phyloP scores from a whole-genome alignment of 2,113 vertebrate species.

The Dendrocopos noguchii region DNA sequence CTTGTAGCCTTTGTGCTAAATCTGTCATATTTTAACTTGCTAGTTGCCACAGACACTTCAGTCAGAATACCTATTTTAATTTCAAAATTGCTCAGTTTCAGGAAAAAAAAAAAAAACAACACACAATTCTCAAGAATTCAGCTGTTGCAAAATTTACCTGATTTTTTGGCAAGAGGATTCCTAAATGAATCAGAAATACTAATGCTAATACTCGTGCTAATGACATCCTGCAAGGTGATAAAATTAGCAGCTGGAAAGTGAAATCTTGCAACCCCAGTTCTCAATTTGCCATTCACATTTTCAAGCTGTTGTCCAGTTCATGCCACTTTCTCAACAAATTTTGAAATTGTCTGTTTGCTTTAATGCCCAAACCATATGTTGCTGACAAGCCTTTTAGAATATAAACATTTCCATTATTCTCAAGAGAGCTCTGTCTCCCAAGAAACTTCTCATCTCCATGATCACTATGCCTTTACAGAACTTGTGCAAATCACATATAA shows the following conservation, averaged over 20 bases:
- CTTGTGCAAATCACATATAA: background rate
- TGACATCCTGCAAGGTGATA: conserved; percentile 30
- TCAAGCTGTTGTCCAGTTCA: conserved; percentile 4
- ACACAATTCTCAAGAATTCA: background rate
- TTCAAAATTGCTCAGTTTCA: background rate
- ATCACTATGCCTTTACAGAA: background rate
- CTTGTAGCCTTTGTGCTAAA: background rate
- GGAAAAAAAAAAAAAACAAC: conserved; percentile 9
- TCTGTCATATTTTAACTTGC: background rate
- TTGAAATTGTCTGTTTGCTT: background rate
- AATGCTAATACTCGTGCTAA: conserved; percentile 28
- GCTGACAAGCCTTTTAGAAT: background rate
- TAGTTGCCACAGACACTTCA: background rate
- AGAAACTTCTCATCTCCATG: background rate
- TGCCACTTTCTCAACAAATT: background rate
- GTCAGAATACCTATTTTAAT: background rate
- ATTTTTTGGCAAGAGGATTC: background rate
- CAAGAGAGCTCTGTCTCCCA: background rate
- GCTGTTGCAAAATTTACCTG: background rate
- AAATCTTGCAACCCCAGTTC: background rate
- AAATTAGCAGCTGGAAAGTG: conserved; percentile 32
- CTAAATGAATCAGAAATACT: conserved; percentile 5
- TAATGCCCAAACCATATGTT: background rate
- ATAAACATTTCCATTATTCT: background rate
- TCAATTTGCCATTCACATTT: background rate